Conservation (phyloP, 2,797 vertebrate species). For the Bucorvus abyssinicus region DNA sequence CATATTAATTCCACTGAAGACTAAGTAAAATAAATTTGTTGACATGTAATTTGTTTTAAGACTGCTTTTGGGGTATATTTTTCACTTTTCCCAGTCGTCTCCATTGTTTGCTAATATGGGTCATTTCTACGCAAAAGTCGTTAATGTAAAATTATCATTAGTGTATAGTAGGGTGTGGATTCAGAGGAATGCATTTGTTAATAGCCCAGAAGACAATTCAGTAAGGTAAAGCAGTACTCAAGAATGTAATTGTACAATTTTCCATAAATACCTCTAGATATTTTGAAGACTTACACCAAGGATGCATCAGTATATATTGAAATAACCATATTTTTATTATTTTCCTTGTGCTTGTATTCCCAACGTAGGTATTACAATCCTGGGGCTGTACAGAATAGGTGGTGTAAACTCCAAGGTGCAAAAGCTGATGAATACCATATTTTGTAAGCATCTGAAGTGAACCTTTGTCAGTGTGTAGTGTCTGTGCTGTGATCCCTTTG, state of each 20-base stretch:
- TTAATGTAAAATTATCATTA: background rate
- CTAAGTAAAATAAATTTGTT: background rate
- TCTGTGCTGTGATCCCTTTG: background rate
- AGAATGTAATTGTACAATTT: background rate
- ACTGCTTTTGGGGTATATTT: background rate
- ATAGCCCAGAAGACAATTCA: background rate
- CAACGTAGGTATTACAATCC: conserved; percentile 86
- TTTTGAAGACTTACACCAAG: background rate
- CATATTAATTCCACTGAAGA: background rate
- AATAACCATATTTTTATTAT: background rate
- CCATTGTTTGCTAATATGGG: background rate
- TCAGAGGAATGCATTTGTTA: background rate
- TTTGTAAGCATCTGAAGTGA: conserved; percentile 83
- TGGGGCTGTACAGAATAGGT: conserved; percentile 95
- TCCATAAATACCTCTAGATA: background rate
- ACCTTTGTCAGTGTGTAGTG: background rate
- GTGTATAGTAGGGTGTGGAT: background rate
- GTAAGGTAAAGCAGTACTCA: background rate
- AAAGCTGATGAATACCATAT: conserved; percentile 93
- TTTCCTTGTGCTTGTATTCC: background rate
- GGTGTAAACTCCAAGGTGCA: conserved; percentile 99
- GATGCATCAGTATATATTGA: background rate
- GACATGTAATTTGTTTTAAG: background rate
- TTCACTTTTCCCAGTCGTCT: background rate
- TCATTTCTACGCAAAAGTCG: background rate